Percentiles rank a stretch among this genome's conserved stretches.
Evolutionary conservation across 2,113 vertebrate species (phyloP).

Genomic region (Aleadryas rufinucha): DNA sequence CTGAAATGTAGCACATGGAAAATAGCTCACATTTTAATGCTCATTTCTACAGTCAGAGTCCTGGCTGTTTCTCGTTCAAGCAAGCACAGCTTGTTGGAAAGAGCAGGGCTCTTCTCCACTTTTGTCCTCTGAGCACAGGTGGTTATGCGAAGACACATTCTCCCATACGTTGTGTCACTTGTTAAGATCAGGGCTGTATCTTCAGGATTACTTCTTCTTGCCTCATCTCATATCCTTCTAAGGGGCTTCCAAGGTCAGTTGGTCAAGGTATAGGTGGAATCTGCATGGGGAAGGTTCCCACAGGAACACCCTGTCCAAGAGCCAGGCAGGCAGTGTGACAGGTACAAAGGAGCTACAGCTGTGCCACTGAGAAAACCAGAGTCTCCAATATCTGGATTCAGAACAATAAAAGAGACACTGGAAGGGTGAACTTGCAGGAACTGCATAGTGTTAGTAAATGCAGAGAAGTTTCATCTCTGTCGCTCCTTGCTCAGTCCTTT

Average conservation of each 20-base stretch:
- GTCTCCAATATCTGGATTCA: not conserved
- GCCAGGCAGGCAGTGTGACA: not conserved
- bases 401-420: not conserved
- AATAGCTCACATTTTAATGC: not conserved
- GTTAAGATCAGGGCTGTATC: not conserved
- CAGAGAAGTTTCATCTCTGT: not conserved
- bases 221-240: not conserved
- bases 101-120: not conserved
- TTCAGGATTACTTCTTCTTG: not conserved
- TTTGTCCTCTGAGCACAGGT: not conserved
- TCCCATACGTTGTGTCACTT: not conserved
- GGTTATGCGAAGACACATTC: accelerated
- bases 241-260: not conserved
- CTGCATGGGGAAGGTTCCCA: not conserved
- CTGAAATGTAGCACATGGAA: not conserved
- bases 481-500: not conserved
- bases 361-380: not conserved
- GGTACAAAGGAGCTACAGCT: not conserved
- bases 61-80: not conserved
- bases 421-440: not conserved
- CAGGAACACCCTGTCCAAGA: not conserved
- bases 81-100: not conserved
- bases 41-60: not conserved
- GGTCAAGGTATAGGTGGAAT: not conserved
- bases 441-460: not conserved